Percentiles rank a stretch among this genome's conserved stretches.
These are phyloP conservation scores for Uloborus plumipes DNA, from an alignment of 2,888 invertebrate genomes.

Conservation along the genomic window DNA sequence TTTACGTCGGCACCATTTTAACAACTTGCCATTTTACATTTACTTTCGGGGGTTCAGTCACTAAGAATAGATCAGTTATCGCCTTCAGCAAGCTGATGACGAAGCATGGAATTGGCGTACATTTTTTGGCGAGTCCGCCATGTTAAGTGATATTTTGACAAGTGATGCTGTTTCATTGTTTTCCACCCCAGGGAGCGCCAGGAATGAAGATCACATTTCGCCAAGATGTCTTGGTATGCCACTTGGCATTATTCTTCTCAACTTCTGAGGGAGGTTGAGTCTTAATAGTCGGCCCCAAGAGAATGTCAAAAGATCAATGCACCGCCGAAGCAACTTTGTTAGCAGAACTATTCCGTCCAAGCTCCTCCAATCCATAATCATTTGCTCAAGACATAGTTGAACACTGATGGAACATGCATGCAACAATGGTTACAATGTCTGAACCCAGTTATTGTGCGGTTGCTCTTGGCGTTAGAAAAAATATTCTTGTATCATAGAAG, in stretches of 20 bases:
- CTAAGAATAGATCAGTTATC: slow-evolving; percentile 60
- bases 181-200: slow-evolving; percentile 23
- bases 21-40: slow-evolving; percentile 58
- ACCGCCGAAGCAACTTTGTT: too few species aligned
- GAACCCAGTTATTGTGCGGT: too few species aligned
- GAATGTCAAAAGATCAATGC: too few species aligned
- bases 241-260: slow-evolving; percentile 34
- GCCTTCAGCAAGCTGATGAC: slow-evolving; percentile 51
- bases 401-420: too few species aligned
- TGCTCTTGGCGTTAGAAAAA: too few species aligned
- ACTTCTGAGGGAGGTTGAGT: background rate
- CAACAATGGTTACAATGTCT: too few species aligned
- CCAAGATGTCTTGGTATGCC: slow-evolving; percentile 44
- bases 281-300: slow-evolving; percentile 8
- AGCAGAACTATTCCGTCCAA: too few species aligned
- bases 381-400: too few species aligned
- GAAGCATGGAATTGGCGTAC: slow-evolving; percentile 57
- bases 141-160: slow-evolving; percentile 63
- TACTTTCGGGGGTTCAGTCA: background rate
- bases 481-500: too few species aligned
- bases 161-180: slow-evolving; percentile 35
- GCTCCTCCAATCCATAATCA: too few species aligned
- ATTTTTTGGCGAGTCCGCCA: slow-evolving; percentile 31
- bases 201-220: slow-evolving; percentile 50
- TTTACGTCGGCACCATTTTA: slow-evolving; percentile 53